Conservation (phyloP, 2,797 vertebrate species). For the Pseudocheirus occidentalis region DNA sequence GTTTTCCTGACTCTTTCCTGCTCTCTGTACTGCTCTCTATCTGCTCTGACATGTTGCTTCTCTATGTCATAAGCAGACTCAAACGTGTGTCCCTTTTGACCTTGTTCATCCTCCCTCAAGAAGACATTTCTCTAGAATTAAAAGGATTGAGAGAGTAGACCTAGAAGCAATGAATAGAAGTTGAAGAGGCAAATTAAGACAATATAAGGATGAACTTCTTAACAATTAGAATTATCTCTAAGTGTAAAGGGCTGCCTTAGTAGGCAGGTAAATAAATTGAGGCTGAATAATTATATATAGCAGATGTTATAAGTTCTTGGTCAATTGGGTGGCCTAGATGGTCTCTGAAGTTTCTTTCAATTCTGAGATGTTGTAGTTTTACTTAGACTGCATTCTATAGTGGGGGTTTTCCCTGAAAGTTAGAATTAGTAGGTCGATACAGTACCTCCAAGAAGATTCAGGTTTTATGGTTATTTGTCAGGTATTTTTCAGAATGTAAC, state of each 20-base stretch:
- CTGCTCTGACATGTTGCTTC: background rate
- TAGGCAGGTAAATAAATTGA: conserved; percentile 20
- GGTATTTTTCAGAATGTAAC: background rate
- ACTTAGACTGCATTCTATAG: background rate
- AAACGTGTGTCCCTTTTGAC: background rate
- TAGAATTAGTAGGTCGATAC: background rate
- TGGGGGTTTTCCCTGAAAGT: background rate
- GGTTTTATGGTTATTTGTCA: background rate
- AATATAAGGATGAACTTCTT: background rate
- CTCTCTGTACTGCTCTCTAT: background rate
- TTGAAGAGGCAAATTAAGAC: background rate
- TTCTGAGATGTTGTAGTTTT: background rate
- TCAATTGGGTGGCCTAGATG: background rate
- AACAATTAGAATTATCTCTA: background rate
- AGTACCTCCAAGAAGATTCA: background rate
- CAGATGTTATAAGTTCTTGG: background rate
- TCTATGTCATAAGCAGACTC: background rate
- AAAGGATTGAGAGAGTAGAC: background rate
- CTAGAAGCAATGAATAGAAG: background rate
- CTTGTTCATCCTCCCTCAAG: background rate
- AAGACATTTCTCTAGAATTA: background rate
- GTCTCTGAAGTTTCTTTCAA: background rate
- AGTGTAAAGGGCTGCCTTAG: conserved; percentile 7
- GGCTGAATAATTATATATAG: conserved; percentile 20
- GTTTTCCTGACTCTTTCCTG: background rate